A percentile compares a stretch with the other conserved stretches of the same genome.
phyloP scores from a whole-genome alignment of 2,797 vertebrate genomes.

The Dromococcyx pavoninus region DNA sequence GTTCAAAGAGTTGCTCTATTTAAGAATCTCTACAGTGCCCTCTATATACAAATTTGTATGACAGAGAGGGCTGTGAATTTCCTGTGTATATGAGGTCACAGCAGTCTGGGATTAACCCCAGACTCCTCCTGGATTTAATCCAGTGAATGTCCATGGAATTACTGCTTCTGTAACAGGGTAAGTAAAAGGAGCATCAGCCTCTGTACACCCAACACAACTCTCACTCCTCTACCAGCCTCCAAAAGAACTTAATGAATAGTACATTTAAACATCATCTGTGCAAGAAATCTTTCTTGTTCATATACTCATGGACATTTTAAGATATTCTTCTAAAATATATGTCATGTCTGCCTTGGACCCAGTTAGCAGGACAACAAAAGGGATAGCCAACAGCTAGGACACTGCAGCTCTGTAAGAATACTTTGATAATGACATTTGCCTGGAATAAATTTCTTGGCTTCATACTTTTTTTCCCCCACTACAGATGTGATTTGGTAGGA shows the following conservation, averaged over 20 bases:
- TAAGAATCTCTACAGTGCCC: background rate
- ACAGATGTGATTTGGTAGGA: conserved; percentile 30
- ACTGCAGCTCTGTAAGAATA: background rate
- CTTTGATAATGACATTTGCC: background rate
- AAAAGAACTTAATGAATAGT: background rate
- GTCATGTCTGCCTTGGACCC: background rate
- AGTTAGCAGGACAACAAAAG: background rate
- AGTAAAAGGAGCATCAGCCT: conserved; percentile 3
- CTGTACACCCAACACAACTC: background rate
- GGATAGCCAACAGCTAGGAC: background rate
- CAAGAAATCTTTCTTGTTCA: background rate
- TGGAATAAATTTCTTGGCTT: conserved; percentile 23
- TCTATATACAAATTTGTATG: background rate
- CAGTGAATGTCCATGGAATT: background rate
- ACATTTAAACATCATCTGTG: background rate
- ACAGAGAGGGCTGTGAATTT: background rate
- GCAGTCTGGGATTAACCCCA: background rate
- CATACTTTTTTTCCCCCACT: background rate
- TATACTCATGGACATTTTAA: background rate
- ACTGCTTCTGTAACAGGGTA: background rate
- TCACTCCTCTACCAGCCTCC: background rate
- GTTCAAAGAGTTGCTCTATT: background rate
- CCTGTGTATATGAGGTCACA: background rate
- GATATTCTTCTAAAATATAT: background rate
- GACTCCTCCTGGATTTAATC: background rate